Evolutionary conservation across 1,140 invertebrate species (phyloP), one percentile per base, ranked within the genome.

Genomic region (Lithobius niger): DNA sequence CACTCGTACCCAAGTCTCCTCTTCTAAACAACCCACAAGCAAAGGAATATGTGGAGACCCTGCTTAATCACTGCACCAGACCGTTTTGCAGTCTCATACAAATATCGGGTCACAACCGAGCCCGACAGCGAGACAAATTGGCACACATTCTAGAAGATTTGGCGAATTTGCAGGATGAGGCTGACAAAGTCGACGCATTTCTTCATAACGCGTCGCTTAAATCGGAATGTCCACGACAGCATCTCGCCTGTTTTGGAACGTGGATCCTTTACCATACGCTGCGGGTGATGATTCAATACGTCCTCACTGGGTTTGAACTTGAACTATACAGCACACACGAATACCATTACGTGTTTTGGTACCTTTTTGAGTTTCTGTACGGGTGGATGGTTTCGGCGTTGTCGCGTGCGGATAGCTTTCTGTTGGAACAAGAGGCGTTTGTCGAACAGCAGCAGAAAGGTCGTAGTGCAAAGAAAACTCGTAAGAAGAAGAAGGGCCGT

Each of bases 251-350:
- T 67, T 92, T 95, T 69, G 86, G 88, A 40, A 96, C 91, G 6
- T 98, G 94, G 94, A 81, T 96, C 24, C 75, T 97, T 44, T 96
- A 95, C 73, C 90, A 96, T 69, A 93, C 89, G n/a, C 76, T 97
- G 18, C 77, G 87, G 57, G 82, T 93, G n/a, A 97, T 97, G 90
- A 86, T 94, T 55, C 84, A 91, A 68, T 98, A 94, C 71, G 75
- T 96, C 22, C 76, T 97, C 55, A 86, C 88, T 51, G 94, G 94
- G 0, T 91, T 98, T 64, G 93, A 97, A 66, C 73, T 98, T 18
- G 92, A 97, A 68, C 72, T 98, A 0, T 98, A 97, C 74, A 89
- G 88, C 42, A 81, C 85, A n/a, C 92, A 96, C 67, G 94, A 98
- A 74, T 97, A 90, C 71, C 84, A 93, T 63, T 98, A 94, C 66